A percentile compares a stretch with the other conserved stretches of the same genome.
These are phyloP conservation scores for Stomatorhinus ivindoensis DNA, from an alignment of 2,113 vertebrate species.

Conservation along the genomic window DNA sequence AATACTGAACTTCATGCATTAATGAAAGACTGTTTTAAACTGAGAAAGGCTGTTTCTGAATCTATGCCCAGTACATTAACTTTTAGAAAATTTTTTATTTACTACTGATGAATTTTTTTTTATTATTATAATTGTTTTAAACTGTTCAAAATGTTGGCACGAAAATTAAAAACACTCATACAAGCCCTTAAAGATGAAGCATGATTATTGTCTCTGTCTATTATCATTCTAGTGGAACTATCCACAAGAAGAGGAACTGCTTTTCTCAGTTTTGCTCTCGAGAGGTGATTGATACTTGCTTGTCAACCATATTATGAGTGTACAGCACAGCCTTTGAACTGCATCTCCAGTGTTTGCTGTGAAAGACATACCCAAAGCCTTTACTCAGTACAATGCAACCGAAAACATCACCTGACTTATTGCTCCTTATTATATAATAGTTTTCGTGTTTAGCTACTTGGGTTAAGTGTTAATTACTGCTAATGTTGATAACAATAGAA, in stretches of 20 bases:
- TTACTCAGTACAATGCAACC: not conserved
- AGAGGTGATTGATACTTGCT: not conserved
- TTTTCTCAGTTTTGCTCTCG: not conserved
- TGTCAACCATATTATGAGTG: not conserved
- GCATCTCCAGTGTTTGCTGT: not conserved
- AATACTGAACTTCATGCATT: not conserved
- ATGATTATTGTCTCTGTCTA: not conserved
- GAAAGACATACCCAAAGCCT: not conserved
- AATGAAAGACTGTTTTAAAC: not conserved
- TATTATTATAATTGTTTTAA: not conserved
- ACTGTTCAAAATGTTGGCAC: not conserved
- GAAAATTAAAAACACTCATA: not conserved
- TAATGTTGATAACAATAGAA: not conserved
- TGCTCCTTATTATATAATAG: not conserved
- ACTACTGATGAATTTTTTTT: not conserved
- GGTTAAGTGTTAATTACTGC: not conserved
- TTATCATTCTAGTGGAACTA: not conserved
- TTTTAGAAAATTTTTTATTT: not conserved
- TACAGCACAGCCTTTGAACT: not conserved
- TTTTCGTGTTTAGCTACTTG: not conserved
- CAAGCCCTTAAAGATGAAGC: no score
- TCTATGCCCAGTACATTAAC: not conserved
- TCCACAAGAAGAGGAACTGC: not conserved
- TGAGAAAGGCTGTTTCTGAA: not conserved
- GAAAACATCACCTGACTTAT: not conserved